Evolutionary conservation across 2,888 invertebrate genomes (phyloP).

Genomic region (Bembecia ichneumoniformis): DNA sequence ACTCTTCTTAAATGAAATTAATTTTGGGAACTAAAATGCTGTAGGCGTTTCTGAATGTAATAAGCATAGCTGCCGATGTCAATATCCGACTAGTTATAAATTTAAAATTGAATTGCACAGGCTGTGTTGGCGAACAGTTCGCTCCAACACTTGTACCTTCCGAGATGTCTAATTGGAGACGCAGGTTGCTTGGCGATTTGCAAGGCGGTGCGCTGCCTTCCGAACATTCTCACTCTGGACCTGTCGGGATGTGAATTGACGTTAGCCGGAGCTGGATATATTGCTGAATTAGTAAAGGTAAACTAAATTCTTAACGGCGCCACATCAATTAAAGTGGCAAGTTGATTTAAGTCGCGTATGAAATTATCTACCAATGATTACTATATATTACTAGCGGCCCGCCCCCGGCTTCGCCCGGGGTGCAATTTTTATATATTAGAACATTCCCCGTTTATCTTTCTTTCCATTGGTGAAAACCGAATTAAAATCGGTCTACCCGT

Average conservation of each 20-base stretch:
- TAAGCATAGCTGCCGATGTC: neutral
- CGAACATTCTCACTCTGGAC: constrained; percentile 78
- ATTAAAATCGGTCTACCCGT: too few relatives aligned
- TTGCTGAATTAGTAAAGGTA: constrained; percentile 79
- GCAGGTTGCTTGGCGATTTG: constrained; percentile 80
- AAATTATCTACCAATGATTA: too few relatives aligned
- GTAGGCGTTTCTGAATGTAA: too few relatives aligned
- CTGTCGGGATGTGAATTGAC: constrained; percentile 79
- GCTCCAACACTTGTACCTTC: constrained; percentile 77
- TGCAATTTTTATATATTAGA: too few relatives aligned
- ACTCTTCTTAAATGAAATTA: too few relatives aligned
- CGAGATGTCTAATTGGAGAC: constrained; percentile 79
- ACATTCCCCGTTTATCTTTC: too few relatives aligned
- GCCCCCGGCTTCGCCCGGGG: too few relatives aligned
- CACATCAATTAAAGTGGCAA: too few relatives aligned
- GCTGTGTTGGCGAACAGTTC: constrained; percentile 75
- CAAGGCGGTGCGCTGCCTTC: constrained; percentile 75
- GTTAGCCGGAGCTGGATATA: constrained; percentile 72
- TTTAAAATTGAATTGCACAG: constrained; percentile 27
- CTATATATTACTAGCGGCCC: too few relatives aligned
- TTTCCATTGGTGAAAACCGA: too few relatives aligned
- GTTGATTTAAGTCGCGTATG: too few relatives aligned
- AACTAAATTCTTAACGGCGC: neutral
- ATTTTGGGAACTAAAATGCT: too few relatives aligned
- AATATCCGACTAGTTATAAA: neutral